A percentile compares a stretch with the other conserved stretches of the same genome.
phyloP scores from a whole-genome alignment of 2,888 invertebrate genomes.

The Lithophane socia region DNA sequence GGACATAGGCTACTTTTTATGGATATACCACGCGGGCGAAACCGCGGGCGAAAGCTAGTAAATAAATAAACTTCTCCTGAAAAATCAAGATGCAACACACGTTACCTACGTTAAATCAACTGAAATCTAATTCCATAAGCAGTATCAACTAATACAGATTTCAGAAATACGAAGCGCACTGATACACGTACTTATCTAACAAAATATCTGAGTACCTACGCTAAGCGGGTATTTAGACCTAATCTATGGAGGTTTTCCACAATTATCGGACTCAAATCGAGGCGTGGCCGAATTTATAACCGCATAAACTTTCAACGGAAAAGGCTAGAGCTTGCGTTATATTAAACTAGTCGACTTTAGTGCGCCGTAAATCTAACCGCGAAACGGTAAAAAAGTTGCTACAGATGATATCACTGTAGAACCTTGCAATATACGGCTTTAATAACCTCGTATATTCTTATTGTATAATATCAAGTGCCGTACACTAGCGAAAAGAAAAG shows the following conservation, averaged over 20 bases:
- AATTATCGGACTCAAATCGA: slow-evolving; percentile 76
- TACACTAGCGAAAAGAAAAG: not conserved
- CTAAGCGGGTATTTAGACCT: slow-evolving; percentile 70
- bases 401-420: slow-evolving; percentile 61
- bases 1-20: too few relatives aligned
- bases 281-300: slow-evolving; percentile 79
- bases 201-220: slow-evolving; percentile 53
- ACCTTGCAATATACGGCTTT: slow-evolving; percentile 50
- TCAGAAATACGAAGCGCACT: slow-evolving; percentile 21
- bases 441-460: slow-evolving; percentile 37
- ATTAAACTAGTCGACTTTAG: slow-evolving; percentile 68
- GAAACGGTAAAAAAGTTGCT: slow-evolving; percentile 63
- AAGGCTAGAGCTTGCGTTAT: slow-evolving; percentile 67
- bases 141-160: slow-evolving; percentile 43
- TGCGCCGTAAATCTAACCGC: slow-evolving; percentile 68
- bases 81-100: not conserved
- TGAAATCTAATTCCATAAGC: not conserved
- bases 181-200: slow-evolving; percentile 44
- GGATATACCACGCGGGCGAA: too few relatives aligned
- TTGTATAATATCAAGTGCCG: slow-evolving; percentile 28
- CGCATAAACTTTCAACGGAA: slow-evolving; percentile 77
- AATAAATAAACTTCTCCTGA: not conserved
- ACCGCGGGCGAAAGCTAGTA: too few relatives aligned
- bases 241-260: slow-evolving; percentile 76
- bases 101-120: not conserved